Conservation (phyloP, 2,888 invertebrate genomes). For the Volucella inflata region DNA sequence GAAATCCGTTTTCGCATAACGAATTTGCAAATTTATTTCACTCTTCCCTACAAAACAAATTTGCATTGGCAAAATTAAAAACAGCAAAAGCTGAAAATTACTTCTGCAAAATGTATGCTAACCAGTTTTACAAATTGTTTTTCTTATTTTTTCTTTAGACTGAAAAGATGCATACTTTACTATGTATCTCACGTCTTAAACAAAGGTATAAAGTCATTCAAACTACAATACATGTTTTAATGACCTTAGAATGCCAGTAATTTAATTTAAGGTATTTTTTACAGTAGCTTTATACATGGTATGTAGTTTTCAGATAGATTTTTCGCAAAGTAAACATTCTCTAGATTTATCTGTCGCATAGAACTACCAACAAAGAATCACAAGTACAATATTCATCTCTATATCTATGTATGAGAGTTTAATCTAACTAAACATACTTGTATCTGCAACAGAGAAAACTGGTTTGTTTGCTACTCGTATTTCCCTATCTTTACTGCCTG, state of each 20-base stretch:
- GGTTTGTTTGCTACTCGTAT: slow-evolving; percentile 61
- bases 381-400: slow-evolving; percentile 13
- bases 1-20: slow-evolving; percentile 47
- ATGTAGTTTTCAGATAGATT: slow-evolving; percentile 8
- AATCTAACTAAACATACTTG: slow-evolving; percentile 12
- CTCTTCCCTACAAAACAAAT: slow-evolving; percentile 51
- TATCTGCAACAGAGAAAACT: slow-evolving; percentile 51
- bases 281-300: slow-evolving; percentile 6
- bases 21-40: slow-evolving; percentile 47
- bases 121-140: not conserved
- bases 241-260: slow-evolving; percentile 20
- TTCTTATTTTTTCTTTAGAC: too few species aligned
- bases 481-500: slow-evolving; percentile 15
- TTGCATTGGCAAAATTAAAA: slow-evolving; percentile 48
- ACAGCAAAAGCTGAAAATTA: not conserved
- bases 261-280: not conserved
- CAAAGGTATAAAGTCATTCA: slow-evolving; percentile 9
- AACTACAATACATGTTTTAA: not conserved
- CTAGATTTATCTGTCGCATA: slow-evolving; percentile 37
- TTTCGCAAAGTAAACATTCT: slow-evolving; percentile 5
- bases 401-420: not conserved
- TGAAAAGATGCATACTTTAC: not conserved
- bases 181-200: not conserved
- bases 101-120: slow-evolving; percentile 61
- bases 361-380: slow-evolving; percentile 59